Conservation (phyloP, 2,888 invertebrate genomes). For the Rhagophthalmus giganteus region DNA sequence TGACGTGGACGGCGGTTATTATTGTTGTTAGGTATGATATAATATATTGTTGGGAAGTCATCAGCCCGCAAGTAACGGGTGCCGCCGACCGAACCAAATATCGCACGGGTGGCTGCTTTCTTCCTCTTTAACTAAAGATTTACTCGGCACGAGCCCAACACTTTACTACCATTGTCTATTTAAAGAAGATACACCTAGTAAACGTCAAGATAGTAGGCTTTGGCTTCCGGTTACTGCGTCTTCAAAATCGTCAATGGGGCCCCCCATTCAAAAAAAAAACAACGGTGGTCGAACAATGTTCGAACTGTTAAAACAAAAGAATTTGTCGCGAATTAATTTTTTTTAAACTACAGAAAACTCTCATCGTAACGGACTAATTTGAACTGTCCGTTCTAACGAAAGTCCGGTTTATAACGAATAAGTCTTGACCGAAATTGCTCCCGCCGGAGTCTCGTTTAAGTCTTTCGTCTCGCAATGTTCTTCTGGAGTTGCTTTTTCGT, state of each 20-base stretch:
- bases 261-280: too few species aligned
- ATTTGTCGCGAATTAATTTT: too few species aligned
- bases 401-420: too few species aligned
- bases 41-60: conserved; percentile 52
- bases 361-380: too few species aligned
- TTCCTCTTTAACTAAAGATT: conserved; percentile 45
- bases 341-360: background rate
- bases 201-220: background rate
- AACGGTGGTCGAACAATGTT: too few species aligned
- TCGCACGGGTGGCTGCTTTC: conserved; percentile 53
- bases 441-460: too few species aligned
- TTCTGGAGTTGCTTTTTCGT: too few species aligned
- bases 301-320: too few species aligned
- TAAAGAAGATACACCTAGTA: conserved; percentile 12
- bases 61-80: conserved; percentile 53
- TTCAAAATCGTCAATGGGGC: background rate
- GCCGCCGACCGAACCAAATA: conserved; percentile 52
- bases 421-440: too few species aligned
- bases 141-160: conserved; percentile 47
- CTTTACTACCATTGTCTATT: conserved; percentile 30
- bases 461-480: too few species aligned
- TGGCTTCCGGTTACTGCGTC: background rate
- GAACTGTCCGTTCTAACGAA: too few species aligned
- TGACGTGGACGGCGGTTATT: conserved; percentile 25
- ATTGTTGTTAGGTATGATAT: conserved; percentile 39